phyloP scores from a whole-genome alignment of 2,113 vertebrate species.

The Meleagris gallopavo region DNA sequence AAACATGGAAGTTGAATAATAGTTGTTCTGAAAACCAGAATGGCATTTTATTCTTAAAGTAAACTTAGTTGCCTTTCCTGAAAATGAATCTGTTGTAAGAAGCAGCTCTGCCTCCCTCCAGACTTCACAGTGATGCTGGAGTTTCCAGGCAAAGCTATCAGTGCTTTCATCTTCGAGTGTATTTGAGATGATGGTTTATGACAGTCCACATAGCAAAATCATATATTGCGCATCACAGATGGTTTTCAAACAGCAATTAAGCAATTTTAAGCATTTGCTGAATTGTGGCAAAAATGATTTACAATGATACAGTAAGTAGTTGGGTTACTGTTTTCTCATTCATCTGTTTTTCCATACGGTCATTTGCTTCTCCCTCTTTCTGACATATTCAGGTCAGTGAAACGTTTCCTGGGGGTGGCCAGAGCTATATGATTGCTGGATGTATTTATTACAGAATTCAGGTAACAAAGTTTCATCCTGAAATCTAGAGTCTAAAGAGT shows the following conservation, averaged over 20 bases:
- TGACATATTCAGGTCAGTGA: slow-evolving; percentile 52
- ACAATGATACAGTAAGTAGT: background rate
- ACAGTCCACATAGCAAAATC: background rate
- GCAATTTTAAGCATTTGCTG: background rate
- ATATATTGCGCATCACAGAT: background rate
- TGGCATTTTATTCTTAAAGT: background rate
- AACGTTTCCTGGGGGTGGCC: background rate
- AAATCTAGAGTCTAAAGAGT: background rate
- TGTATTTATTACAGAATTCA: background rate
- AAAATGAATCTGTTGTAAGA: background rate
- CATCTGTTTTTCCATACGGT: background rate
- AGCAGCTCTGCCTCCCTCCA: background rate
- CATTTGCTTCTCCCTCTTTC: background rate
- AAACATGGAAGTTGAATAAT: background rate
- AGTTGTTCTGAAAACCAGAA: background rate
- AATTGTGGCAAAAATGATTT: background rate
- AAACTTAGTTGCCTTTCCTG: background rate
- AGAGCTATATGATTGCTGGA: background rate
- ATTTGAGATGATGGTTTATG: background rate
- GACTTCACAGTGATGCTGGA: background rate
- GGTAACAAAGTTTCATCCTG: background rate
- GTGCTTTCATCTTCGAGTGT: background rate
- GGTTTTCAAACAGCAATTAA: background rate
- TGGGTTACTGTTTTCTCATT: background rate
- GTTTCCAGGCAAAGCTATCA: background rate